Evolutionary conservation across 2,113 vertebrate species (phyloP).

Genomic region (Corythornis madagascariensis): DNA sequence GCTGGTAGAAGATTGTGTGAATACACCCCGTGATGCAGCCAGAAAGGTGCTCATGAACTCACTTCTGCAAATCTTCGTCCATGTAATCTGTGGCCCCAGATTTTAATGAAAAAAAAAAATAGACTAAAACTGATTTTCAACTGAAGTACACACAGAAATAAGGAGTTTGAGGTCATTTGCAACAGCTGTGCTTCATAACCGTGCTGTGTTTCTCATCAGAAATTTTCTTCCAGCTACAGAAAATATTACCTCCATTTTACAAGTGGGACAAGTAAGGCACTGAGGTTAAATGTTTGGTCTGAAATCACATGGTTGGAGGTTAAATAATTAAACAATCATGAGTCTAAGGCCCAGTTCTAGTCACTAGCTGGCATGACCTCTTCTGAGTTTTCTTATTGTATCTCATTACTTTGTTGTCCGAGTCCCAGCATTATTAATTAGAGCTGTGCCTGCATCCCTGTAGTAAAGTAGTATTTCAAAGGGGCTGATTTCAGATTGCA

Average conservation of each 20-base stretch:
- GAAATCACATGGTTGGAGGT: background rate
- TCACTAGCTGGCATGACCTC: accelerated
- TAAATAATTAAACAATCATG: background rate
- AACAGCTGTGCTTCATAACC: background rate
- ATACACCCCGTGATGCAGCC: background rate
- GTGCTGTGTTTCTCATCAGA: background rate
- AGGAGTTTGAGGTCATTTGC: background rate
- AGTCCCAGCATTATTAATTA: background rate
- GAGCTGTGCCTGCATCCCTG: background rate
- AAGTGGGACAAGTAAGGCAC: background rate
- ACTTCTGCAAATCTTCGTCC: background rate
- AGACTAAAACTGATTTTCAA: background rate
- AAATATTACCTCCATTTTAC: background rate
- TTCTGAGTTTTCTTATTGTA: background rate
- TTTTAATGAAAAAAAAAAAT: background rate
- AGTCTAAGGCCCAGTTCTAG: background rate
- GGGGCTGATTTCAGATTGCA: background rate
- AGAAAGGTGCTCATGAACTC: background rate
- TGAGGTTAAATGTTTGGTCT: background rate
- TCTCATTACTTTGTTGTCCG: background rate
- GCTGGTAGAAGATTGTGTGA: background rate
- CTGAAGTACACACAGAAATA: background rate
- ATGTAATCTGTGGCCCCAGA: no score
- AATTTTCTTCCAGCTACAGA: background rate
- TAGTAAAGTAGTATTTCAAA: background rate